These are phyloP conservation scores for Nebria salina DNA, from an alignment of 2,888 invertebrate genomes.

Conservation along the genomic window DNA sequence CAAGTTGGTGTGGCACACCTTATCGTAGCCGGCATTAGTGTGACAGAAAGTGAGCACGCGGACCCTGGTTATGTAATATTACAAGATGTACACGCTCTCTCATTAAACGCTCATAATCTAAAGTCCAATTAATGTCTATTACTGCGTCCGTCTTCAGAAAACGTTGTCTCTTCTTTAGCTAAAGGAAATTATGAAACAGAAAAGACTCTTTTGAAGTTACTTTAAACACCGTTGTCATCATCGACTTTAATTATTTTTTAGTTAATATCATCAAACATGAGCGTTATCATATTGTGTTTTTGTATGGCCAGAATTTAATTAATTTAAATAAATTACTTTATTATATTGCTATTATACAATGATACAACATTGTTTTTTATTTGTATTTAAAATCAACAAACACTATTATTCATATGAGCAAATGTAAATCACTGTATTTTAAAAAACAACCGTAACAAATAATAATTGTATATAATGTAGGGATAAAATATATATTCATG, in stretches of 20 bases:
- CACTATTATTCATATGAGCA: too few relatives aligned
- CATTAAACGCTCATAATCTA: constrained; percentile 48
- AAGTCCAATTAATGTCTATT: constrained; percentile 50
- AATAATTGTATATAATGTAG: too few relatives aligned
- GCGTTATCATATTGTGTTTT: neutral
- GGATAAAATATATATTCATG: too few relatives aligned
- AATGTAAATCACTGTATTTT: too few relatives aligned
- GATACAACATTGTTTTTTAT: neutral
- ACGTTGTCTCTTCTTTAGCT: constrained; percentile 20
- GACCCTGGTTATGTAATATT: constrained; percentile 41
- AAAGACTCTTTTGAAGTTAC: neutral
- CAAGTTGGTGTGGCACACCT: constrained; percentile 22
- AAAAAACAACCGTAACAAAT: too few relatives aligned
- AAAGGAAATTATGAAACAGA: neutral
- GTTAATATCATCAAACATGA: neutral
- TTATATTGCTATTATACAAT: neutral
- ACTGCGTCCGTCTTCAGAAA: constrained; percentile 30
- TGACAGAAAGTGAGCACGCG: constrained; percentile 28
- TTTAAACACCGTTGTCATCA: neutral
- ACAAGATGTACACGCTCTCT: constrained; percentile 47
- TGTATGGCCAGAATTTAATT: neutral
- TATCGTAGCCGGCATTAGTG: constrained; percentile 30
- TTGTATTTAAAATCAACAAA: too few relatives aligned
- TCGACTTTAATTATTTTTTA: neutral
- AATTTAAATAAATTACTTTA: neutral